Conservation (phyloP, 2,113 vertebrate genomes). For the Lophotis ruficrista region DNA sequence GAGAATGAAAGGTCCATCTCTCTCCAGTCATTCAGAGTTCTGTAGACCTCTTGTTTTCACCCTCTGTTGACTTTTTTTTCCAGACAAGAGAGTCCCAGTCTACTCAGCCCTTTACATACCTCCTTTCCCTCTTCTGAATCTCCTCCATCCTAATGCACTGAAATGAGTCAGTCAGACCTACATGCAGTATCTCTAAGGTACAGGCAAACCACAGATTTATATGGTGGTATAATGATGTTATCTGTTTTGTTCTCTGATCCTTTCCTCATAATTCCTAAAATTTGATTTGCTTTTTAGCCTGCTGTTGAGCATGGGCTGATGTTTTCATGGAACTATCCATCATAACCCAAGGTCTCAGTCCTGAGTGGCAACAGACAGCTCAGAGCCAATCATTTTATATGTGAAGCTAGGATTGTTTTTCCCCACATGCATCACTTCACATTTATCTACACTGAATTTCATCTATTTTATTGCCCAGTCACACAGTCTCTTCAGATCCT, state of each 20-base stretch:
- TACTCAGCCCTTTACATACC: background rate
- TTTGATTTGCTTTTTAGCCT: conserved; percentile 52
- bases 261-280: conserved; percentile 54
- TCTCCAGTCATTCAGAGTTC: background rate
- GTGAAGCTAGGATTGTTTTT: conserved; percentile 55
- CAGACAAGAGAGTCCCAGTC: background rate
- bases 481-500: conserved; percentile 35
- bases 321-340: conserved; percentile 60
- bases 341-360: conserved; percentile 61
- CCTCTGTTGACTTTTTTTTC: background rate
- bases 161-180: background rate
- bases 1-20: background rate
- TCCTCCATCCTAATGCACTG: background rate
- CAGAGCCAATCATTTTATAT: conserved; percentile 61
- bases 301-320: conserved; percentile 23
- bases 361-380: conserved; percentile 49
- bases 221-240: background rate
- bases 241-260: background rate
- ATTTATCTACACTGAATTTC: conserved; percentile 68
- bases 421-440: conserved; percentile 60
- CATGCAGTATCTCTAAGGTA: background rate
- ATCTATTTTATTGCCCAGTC: conserved; percentile 61
- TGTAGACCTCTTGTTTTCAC: background rate
- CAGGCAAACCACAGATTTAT: conserved; percentile 21
- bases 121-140: background rate